Evolutionary conservation across 2,113 vertebrate genomes (phyloP), one percentile per base, ranked within the genome.

Genomic region (Gavia stellata): DNA sequence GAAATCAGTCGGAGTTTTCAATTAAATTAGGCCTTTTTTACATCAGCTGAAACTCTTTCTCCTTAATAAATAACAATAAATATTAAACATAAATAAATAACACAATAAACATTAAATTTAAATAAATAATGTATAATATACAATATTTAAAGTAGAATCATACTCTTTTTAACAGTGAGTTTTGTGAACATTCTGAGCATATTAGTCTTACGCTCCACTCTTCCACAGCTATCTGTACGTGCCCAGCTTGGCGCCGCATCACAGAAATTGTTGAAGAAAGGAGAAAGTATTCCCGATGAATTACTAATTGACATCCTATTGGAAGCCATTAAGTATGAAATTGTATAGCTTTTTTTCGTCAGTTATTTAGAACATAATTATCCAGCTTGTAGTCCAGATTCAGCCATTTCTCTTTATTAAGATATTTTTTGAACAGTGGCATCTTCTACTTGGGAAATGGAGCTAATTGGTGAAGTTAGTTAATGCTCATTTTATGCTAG

Each of bases 281-380:
- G 99, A 84, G 96, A 97, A 53, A 91, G 92, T 42, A 91, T 99
- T 87, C 96, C 99, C 0, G 98, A 99, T 96, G 93, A 98, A 61
- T 94, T 99, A 61, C 91, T 99, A 28, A 88, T 99, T 71, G 97
- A 98, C 86, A 99, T 99, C 87, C 61, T 99, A 13, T 95, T 98
- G 59, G 98, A 99, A 81, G 98, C 98, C 13, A 98, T 99, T 94
- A 98, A 97, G 99, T 99, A 98, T 94, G 98, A 94, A 91, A 71
- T 36, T 42, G 10, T 49, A 18, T 61, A 91, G 33, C 23, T 94
- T 81, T 80, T 74, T 78, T 70, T 20, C 9, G 13, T 55, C 15
- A 33, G 23, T 89, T 84, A 40, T 49, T 81, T 77, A 38, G 47
- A 82, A 59, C 0, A 1, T 86, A 63, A 49, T 71, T 81, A 25